Percentiles rank a stretch among this genome's conserved stretches.
Conservation (phyloP, 1,140 invertebrate species). For the Muscidifurax raptorellus region DNA sequence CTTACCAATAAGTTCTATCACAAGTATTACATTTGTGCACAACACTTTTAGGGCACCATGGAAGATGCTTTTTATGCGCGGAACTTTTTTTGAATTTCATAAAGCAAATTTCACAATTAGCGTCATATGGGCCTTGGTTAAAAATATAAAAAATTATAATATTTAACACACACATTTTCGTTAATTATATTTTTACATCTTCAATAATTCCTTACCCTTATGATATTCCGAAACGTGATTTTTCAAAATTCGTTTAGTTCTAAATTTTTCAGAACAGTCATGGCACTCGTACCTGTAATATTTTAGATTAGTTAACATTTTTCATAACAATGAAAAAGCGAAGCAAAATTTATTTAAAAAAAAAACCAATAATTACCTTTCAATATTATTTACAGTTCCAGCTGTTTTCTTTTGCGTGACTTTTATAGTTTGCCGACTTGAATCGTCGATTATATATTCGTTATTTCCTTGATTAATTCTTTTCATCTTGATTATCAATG, state of each 20-base stretch:
- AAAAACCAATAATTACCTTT: slow-evolving; percentile 28
- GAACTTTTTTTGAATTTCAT: slow-evolving; percentile 55
- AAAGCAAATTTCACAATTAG: slow-evolving; percentile 57
- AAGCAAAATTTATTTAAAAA: slow-evolving; percentile 3
- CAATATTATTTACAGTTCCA: slow-evolving; percentile 33
- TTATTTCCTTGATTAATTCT: slow-evolving; percentile 43
- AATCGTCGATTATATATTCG: slow-evolving; percentile 41
- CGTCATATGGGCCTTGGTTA: slow-evolving; percentile 55
- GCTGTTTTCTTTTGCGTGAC: not conserved
- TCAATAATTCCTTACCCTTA: slow-evolving; percentile 33
- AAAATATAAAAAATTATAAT: slow-evolving; percentile 20
- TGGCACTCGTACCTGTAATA: slow-evolving; percentile 49
- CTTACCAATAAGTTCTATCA: slow-evolving; percentile 60
- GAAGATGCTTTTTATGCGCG: slow-evolving; percentile 57
- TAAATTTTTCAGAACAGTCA: slow-evolving; percentile 46
- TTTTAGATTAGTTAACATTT: not conserved
- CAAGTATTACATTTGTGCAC: slow-evolving; percentile 56
- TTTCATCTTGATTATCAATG: slow-evolving; percentile 48
- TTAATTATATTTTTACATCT: not conserved
- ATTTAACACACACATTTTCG: not conserved
- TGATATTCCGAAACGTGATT: slow-evolving; percentile 47
- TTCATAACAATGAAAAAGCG: not conserved
- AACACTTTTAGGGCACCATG: slow-evolving; percentile 46
- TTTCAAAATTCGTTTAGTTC: slow-evolving; percentile 45
- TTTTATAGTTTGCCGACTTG: not conserved